A percentile compares a stretch with the other conserved stretches of the same genome.
Conservation (phyloP, 2,888 invertebrate genomes). For the Parascotia fuliginaria region DNA sequence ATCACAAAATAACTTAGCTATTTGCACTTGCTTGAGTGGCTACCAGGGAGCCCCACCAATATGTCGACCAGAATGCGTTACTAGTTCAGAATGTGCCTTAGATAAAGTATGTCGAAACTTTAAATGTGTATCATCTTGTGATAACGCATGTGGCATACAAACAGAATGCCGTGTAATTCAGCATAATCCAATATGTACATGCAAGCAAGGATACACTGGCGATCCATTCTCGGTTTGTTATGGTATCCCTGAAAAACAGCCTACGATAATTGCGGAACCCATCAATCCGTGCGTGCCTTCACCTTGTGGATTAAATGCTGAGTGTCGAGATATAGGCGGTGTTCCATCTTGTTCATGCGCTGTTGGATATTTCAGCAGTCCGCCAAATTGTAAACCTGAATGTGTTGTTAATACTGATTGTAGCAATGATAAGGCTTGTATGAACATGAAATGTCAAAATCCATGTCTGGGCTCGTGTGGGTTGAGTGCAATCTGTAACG, state of each 20-base stretch:
- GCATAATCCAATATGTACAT: constrained; percentile 89
- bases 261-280: constrained; percentile 46
- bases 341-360: constrained; percentile 89
- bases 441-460: constrained; percentile 91
- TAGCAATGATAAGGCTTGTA: constrained; percentile 89
- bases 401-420: constrained; percentile 92
- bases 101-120: constrained; percentile 89
- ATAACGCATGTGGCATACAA: constrained; percentile 89
- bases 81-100: constrained; percentile 88
- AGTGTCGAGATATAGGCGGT: constrained; percentile 83
- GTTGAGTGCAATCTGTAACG: constrained; percentile 89
- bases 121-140: constrained; percentile 90
- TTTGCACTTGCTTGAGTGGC: constrained; percentile 89
- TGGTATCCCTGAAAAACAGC: constrained; percentile 59
- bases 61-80: constrained; percentile 89
- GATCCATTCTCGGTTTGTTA: constrained; percentile 87
- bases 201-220: constrained; percentile 86
- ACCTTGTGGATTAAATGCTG: constrained; percentile 91
- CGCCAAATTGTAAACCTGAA: constrained; percentile 91
- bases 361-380: constrained; percentile 88
- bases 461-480: constrained; percentile 93
- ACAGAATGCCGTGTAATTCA: constrained; percentile 90
- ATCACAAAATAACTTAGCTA: constrained; percentile 85
- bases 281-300: constrained; percentile 90
- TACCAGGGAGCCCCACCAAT: constrained; percentile 89